Conservation (phyloP, 2,888 invertebrate species). For the Eristalis pertinax region DNA sequence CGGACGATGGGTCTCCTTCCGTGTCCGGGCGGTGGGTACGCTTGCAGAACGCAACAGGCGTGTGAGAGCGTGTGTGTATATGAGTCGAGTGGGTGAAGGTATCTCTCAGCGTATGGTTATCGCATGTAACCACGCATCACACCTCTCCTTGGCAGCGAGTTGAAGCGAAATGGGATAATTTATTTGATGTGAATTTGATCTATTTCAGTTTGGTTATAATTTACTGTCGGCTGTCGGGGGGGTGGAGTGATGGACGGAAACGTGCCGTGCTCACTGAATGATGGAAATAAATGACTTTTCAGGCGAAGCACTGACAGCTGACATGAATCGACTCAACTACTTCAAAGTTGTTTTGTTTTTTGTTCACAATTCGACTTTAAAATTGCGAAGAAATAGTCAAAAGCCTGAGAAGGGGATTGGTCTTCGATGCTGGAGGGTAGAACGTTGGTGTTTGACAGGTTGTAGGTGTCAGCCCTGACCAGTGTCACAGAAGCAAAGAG, state of each 20-base stretch:
- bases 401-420: background rate
- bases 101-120: conserved; percentile 29
- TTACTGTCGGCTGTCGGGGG: conserved; percentile 48
- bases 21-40: background rate
- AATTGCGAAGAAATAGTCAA: background rate
- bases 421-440: no score
- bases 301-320: background rate
- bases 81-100: background rate
- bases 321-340: background rate
- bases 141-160: conserved; percentile 8
- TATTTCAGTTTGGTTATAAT: conserved; percentile 48
- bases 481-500: no score
- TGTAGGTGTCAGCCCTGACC: no score
- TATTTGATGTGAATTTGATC: conserved; percentile 64
- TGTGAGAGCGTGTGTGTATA: background rate
- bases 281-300: conserved; percentile 8
- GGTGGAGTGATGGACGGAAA: conserved; percentile 22
- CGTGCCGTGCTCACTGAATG: conserved; percentile 10
- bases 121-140: conserved; percentile 9
- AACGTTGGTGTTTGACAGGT: no score
- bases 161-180: conserved; percentile 48
- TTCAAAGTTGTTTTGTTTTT: background rate
- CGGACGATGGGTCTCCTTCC: background rate
- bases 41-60: conserved; percentile 42
- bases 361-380: background rate